Evolutionary conservation across 2,797 vertebrate species (phyloP), one percentile per base, ranked within the genome.

Genomic region (Myotis daubentonii): DNA sequence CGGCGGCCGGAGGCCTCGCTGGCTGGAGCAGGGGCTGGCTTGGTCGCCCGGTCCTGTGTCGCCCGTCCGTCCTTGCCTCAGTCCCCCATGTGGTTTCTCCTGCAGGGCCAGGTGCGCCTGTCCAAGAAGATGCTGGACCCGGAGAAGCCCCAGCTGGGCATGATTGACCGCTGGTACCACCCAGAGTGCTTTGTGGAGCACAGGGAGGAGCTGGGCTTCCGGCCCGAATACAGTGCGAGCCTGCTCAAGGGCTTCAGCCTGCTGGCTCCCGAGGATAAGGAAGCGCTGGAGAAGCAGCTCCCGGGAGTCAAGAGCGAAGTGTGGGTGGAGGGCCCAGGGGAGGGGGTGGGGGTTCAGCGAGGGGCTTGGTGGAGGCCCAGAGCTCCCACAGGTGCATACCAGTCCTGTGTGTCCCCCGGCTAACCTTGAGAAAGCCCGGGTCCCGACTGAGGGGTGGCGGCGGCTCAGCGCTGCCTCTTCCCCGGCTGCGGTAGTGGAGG

Each of bases 81-180:
- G 22, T 66, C 23, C 11, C 57, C 80, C 0, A 0, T 83, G 12
- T 5, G 12, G 22, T 82, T 96, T 96, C 36, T 78, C 33, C 83
- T 79, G 10, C 95, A 99, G 99, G 99, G 99, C 96, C 99, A 99
- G 90, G 98, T 99, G 47, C 99, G 99, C 16, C 98, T 99, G 79
- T 99, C 99, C 15, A 99, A 99, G 98, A 99, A 99, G 98, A 98
- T 99, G 1, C 97, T 99, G 92, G 99, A 99, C 96, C 98, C 99
- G 0, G 99, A 99, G 95, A 99, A 99, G 97, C 99, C 99, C 0
- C 99, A 99, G 96, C 98, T 99, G 97, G 99, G 99, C 36, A 98
- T 99, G 98, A 99, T 99, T 0, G 99, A 99, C 97, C 99, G 99
- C 97, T 99, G 99, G 99, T 99, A 99, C 98, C 99, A 99, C 97